Evolutionary conservation across 2,113 vertebrate species (phyloP), one percentile per base, ranked within the genome.

Genomic region (Callorhinus ursinus): DNA sequence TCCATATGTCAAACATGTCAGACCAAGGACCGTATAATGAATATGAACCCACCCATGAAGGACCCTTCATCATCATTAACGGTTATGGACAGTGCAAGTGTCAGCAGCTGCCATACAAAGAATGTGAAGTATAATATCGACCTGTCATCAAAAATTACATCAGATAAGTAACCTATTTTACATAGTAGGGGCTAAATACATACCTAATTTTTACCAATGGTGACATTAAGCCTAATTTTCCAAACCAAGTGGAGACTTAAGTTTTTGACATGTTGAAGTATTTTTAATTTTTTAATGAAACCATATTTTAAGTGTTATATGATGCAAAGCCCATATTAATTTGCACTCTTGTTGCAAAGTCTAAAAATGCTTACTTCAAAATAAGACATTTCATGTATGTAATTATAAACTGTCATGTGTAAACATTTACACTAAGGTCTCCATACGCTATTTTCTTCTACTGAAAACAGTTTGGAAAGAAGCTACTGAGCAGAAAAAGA

Each of bases 31-130:
- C 99, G 89, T 99, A 99, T 98, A 99, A 99, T 31, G 99, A 99
- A 97, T 99, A 99, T 2, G 99, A 99, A 98, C 99, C 99, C 98
- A 99, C 99, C 98, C 99, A 99, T 95, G 99, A 99, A 98, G 99
- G 99, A 97, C 99, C 99, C 93, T 99, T 99, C 96, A 99, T 99
- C 98, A 99, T 99, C 99, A 99, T 99, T 97, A 99, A 99, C 67
- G 99, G 99, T 98, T 99, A 99, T 4, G 99, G 99, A 99, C 99
- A 99, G 99, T 99, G 99, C 99, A 99, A 99, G 98, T 99, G 99
- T 99, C 99, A 99, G 99, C 99, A 99, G 98, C 99, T 99, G 99
- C 99, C 99, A 98, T 99, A 99, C 98, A 99, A 99, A 99, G 99
- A 99, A 99, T 99, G 99, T 99, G 99, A 99, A 99, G 99, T 99